These are phyloP conservation scores for Acanthosoma haemorrhoidale DNA, from an alignment of 2,888 invertebrate species.

Conservation along the genomic window DNA sequence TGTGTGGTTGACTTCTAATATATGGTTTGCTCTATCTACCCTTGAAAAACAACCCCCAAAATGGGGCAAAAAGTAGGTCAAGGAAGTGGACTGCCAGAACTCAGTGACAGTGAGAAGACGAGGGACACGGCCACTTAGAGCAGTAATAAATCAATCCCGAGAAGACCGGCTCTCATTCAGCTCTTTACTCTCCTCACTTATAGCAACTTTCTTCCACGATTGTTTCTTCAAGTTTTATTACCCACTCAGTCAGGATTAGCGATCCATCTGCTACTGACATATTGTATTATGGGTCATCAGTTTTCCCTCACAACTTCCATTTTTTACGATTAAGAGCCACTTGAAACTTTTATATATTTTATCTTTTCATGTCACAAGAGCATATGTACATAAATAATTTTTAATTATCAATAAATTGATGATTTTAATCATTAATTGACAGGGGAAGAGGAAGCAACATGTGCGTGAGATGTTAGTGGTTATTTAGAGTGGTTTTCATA, in stretches of 20 bases:
- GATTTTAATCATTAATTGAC: too few species aligned
- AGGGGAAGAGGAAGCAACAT: too few species aligned
- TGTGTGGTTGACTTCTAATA: too few species aligned
- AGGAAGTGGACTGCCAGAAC: background rate
- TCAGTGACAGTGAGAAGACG: background rate
- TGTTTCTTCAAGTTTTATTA: constrained; percentile 6
- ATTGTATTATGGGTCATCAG: background rate
- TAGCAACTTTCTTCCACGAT: background rate
- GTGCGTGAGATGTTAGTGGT: too few species aligned
- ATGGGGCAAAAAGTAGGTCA: too few species aligned
- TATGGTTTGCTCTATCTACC: too few species aligned
- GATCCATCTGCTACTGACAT: background rate
- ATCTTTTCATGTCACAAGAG: too few species aligned
- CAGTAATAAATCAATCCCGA: background rate
- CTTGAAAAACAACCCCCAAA: too few species aligned
- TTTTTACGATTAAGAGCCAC: background rate
- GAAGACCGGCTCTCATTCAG: background rate
- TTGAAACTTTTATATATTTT: constrained; percentile 3
- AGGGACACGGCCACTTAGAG: background rate
- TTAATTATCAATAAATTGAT: too few species aligned
- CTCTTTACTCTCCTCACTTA: background rate
- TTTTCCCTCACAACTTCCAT: background rate
- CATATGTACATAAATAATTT: too few species aligned
- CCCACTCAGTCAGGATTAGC: background rate
- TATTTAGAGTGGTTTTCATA: too few species aligned